A percentile compares a stretch with the other conserved stretches of the same genome.
These are phyloP conservation scores for Datnioides undecimradiatus DNA, from an alignment of 2,113 vertebrate species.

Conservation along the genomic window DNA sequence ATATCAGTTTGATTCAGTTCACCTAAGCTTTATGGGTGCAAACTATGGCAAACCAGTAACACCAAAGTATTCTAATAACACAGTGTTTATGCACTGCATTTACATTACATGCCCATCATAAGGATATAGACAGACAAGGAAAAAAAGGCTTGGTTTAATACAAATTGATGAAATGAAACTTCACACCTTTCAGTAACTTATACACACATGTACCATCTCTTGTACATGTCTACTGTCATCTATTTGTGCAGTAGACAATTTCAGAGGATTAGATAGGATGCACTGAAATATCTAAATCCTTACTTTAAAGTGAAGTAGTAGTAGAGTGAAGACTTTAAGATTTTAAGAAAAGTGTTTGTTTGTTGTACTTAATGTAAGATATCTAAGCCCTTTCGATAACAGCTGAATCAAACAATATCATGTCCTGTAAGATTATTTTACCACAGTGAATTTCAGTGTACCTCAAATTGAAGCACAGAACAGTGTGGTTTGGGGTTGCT, in stretches of 20 bases:
- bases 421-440: background rate
- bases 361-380: too few species aligned
- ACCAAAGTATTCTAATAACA: background rate
- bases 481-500: slow-evolving; percentile 15
- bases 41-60: background rate
- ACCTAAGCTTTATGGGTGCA: background rate
- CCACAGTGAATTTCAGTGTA: background rate
- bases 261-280: background rate
- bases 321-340: too few species aligned
- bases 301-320: too few species aligned
- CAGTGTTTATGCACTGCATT: background rate
- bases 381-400: background rate
- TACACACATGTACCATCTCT: background rate
- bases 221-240: too few species aligned
- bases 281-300: background rate
- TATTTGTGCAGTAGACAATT: background rate
- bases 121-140: background rate
- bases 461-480: slow-evolving; percentile 6
- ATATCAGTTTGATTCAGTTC: slow-evolving; percentile 7
- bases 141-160: background rate
- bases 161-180: background rate
- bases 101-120: background rate
- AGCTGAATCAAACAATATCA: background rate
- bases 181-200: background rate
- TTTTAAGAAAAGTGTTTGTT: too few species aligned